phyloP scores from a whole-genome alignment of 2,888 invertebrate genomes.

The Argyresthia albistria region DNA sequence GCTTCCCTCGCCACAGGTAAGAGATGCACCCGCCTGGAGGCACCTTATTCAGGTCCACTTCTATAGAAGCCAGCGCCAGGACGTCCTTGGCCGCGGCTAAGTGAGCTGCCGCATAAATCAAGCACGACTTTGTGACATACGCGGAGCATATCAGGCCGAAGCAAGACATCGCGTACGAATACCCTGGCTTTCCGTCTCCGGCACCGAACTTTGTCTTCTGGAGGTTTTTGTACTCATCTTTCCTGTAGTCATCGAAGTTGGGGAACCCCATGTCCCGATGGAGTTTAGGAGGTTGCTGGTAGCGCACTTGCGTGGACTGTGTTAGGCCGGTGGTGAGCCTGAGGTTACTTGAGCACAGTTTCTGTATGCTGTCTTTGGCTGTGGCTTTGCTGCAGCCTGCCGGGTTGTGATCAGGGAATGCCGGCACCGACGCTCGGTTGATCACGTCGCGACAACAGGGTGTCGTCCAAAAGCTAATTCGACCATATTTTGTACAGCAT shows the following conservation, averaged over 20 bases:
- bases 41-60: conserved; percentile 79
- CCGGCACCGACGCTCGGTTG: no score
- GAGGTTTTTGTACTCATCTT: conserved; percentile 36
- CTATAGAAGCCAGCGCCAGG: conserved; percentile 81
- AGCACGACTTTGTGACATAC: conserved; percentile 75
- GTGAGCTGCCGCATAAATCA: conserved; percentile 67
- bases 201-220: conserved; percentile 38
- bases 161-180: conserved; percentile 63
- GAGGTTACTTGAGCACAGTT: neutral
- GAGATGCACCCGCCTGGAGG: conserved; percentile 76
- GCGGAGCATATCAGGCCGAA: conserved; percentile 70
- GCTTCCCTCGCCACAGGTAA: conserved; percentile 88
- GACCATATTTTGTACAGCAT: no score
- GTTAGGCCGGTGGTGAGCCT: conserved; percentile 12
- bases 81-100: conserved; percentile 82
- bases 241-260: conserved; percentile 47
- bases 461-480: no score
- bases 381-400: no score
- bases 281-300: conserved; percentile 25
- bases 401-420: no score
- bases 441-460: no score
- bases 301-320: conserved; percentile 48
- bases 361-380: no score
- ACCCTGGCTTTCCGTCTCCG: conserved; percentile 44
- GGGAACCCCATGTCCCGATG: conserved; percentile 50